Percentiles rank a stretch among this genome's conserved stretches.
Conservation (phyloP, 2,797 vertebrate genomes). For the Centroberyx gerrardi region DNA sequence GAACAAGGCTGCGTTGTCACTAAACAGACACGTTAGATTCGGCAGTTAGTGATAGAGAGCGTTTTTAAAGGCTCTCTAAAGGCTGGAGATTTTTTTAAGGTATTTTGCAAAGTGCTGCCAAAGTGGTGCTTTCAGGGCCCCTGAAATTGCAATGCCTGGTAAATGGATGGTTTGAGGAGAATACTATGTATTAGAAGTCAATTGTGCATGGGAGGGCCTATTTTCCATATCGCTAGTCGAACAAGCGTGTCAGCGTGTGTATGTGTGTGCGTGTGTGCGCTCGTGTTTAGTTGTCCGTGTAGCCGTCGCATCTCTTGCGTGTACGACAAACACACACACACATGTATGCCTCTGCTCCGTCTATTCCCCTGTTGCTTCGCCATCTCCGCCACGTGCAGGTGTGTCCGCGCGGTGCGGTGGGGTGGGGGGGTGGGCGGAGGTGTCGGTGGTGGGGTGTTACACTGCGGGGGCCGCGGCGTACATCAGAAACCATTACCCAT, state of each 20-base stretch:
- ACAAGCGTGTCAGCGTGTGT: constrained; percentile 60
- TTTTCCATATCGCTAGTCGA: constrained; percentile 77
- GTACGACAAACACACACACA: background rate
- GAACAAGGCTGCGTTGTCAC: constrained; percentile 50
- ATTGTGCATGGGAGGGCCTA: constrained; percentile 81
- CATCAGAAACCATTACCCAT: constrained; percentile 84
- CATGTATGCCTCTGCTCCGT: constrained; percentile 42
- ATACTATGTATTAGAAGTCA: constrained; percentile 83
- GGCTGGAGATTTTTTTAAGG: constrained; percentile 61
- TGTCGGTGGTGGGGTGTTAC: constrained; percentile 32
- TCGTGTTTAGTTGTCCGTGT: constrained; percentile 21
- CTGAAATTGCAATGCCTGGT: constrained; percentile 78
- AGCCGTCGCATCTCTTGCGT: constrained; percentile 41
- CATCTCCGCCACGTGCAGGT: constrained; percentile 63
- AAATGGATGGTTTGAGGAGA: constrained; percentile 80
- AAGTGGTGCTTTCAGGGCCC: constrained; percentile 76
- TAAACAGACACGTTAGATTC: constrained; percentile 66
- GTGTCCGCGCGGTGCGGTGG: constrained; percentile 30
- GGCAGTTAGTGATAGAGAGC: constrained; percentile 58
- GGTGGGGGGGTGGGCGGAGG: constrained; percentile 9
- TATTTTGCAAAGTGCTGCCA: constrained; percentile 75
- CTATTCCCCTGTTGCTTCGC: constrained; percentile 72
- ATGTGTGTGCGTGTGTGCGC: constrained; percentile 23
- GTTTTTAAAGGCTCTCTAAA: constrained; percentile 39
- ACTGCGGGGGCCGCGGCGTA: constrained; percentile 59